These are phyloP conservation scores for Molanna angustata DNA, from an alignment of 2,888 invertebrate species.

Conservation along the genomic window DNA sequence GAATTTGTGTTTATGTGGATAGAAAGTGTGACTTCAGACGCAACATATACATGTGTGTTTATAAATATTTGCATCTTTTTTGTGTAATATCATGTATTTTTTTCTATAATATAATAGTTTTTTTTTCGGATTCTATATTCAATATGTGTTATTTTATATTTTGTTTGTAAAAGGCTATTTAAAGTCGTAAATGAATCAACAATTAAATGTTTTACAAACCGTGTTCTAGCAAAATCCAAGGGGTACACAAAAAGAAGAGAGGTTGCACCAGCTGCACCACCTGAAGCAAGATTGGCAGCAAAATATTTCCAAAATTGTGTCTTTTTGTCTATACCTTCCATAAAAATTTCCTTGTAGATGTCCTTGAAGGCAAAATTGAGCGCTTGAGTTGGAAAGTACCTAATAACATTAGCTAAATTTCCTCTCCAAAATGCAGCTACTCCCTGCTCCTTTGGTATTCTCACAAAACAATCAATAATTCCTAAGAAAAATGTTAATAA, in stretches of 20 bases:
- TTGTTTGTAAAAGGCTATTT: no score
- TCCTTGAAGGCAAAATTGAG: slow-evolving; percentile 79
- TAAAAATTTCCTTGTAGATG: slow-evolving; percentile 69
- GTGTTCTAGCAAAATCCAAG: slow-evolving; percentile 72
- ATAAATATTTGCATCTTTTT: no score
- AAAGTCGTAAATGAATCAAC: no score
- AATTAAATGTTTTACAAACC: slow-evolving; percentile 43
- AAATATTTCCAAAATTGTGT: slow-evolving; percentile 70
- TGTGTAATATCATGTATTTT: no score
- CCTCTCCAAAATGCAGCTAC: slow-evolving; percentile 72
- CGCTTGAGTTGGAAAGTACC: slow-evolving; percentile 77
- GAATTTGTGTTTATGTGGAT: no score
- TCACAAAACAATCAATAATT: slow-evolving; percentile 59
- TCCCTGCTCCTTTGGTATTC: slow-evolving; percentile 68
- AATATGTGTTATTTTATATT: no score
- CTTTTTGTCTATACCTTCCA: slow-evolving; percentile 69
- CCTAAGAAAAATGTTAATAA: slow-evolving; percentile 38
- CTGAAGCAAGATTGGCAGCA: slow-evolving; percentile 70
- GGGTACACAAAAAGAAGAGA: slow-evolving; percentile 76
- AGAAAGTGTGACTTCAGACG: no score
- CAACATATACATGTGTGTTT: no score
- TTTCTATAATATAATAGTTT: no score
- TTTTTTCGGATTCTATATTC: no score
- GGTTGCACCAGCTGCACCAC: slow-evolving; percentile 76
- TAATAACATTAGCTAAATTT: slow-evolving; percentile 74